phyloP scores from a whole-genome alignment of 2,113 vertebrate genomes.

The Panthera uncia region DNA sequence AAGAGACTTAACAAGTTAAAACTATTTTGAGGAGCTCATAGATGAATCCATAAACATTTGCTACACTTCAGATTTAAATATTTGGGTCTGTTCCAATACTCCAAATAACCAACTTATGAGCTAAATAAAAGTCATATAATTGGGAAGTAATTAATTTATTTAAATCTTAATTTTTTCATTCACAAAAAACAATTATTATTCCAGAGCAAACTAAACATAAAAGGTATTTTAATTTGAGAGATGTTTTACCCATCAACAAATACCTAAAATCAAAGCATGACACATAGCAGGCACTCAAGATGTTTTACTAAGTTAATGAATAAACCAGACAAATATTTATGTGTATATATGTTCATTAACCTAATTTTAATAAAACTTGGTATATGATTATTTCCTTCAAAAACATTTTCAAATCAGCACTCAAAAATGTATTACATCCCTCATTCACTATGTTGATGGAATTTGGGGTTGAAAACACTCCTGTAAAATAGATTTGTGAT shows the following conservation, averaged over 20 bases:
- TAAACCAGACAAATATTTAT: neutral
- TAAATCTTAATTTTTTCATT: neutral
- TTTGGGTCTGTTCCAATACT: neutral
- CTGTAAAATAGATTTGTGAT: slow-evolving; percentile 65
- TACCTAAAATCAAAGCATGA: neutral
- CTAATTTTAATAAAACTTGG: slow-evolving; percentile 14
- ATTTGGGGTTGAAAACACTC: slow-evolving; percentile 45
- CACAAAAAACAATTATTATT: neutral
- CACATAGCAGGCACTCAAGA: neutral
- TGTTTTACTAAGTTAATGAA: slow-evolving; percentile 26
- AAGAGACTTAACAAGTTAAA: neutral
- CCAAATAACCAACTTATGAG: neutral
- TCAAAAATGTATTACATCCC: neutral
- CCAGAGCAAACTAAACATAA: neutral
- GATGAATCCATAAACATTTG: neutral
- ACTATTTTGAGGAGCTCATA: neutral
- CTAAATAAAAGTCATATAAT: slow-evolving; percentile 4
- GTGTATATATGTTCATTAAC: neutral
- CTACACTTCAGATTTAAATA: slow-evolving; percentile 7
- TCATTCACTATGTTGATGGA: neutral
- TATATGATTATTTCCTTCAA: neutral
- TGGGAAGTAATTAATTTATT: neutral
- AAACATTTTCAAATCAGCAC: slow-evolving; percentile 45
- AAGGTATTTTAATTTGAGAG: neutral
- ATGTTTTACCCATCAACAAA: neutral